Conservation (phyloP, 2,888 invertebrate genomes). For the Escarpia spicata region DNA sequence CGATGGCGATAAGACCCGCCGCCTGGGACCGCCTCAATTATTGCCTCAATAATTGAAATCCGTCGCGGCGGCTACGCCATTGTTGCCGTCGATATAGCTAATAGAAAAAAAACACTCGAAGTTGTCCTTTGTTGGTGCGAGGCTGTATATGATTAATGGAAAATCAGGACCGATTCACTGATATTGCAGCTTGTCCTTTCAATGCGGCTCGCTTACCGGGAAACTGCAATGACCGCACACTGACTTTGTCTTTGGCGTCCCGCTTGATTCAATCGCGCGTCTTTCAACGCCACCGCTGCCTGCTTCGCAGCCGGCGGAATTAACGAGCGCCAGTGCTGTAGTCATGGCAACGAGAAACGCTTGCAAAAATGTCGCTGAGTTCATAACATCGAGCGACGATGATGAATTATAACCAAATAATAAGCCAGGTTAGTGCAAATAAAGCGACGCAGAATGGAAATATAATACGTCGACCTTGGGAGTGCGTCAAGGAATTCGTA, state of each 20-base stretch:
- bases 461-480: background rate
- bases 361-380: background rate
- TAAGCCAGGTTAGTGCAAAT: constrained; percentile 2
- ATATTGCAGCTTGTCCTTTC: background rate
- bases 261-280: background rate
- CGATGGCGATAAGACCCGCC: background rate
- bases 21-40: background rate
- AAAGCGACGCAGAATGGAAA: constrained; percentile 4
- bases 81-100: constrained; percentile 13
- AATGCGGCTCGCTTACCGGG: background rate
- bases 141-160: constrained; percentile 1
- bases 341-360: constrained; percentile 16
- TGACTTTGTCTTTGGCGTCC: background rate
- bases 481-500: background rate
- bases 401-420: constrained; percentile 16
- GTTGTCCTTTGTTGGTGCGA: background rate
- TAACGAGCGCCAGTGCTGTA: background rate
- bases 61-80: background rate
- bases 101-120: constrained; percentile 6
- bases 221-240: background rate
- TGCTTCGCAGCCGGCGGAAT: background rate
- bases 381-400: background rate
- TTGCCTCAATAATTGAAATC: background rate
- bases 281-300: constrained; percentile 1
- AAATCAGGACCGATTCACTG: constrained; percentile 5